These are phyloP conservation scores for Rhinolophus ferrumequinum DNA, from an alignment of 2,113 vertebrate species.

Conservation along the genomic window DNA sequence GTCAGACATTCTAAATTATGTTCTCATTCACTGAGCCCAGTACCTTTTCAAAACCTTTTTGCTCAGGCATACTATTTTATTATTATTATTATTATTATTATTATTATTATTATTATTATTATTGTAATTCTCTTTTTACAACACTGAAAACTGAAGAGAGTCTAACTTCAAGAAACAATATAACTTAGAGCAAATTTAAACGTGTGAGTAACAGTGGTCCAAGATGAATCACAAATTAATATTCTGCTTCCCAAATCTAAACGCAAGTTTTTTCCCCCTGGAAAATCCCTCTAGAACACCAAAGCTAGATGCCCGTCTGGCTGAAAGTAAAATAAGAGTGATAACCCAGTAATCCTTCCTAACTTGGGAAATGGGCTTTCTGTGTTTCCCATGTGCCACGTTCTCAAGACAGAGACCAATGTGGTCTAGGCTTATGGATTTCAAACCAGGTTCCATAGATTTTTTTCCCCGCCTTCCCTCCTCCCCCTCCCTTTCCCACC, in stretches of 20 bases:
- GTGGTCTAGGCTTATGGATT: background rate
- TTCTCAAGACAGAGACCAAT: background rate
- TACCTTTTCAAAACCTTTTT: constrained; percentile 68
- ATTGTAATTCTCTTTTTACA: background rate
- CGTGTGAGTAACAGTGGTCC: background rate
- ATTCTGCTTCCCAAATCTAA: background rate
- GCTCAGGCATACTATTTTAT: background rate
- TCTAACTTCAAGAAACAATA: constrained; percentile 25
- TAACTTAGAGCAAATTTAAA: constrained; percentile 14
- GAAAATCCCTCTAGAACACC: background rate
- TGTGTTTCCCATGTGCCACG: background rate
- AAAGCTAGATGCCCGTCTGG: background rate
- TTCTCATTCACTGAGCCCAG: constrained; percentile 67
- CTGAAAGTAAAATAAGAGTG: background rate
- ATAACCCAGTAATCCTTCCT: background rate
- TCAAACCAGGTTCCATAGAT: background rate
- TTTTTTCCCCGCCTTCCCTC: too few species aligned
- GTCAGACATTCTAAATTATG: constrained; percentile 70
- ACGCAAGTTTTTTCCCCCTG: background rate
- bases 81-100: background rate
- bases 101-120: background rate
- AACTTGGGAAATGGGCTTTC: background rate
- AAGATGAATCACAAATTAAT: background rate
- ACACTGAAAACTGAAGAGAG: constrained; percentile 15
- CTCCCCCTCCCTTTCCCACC: too few species aligned